These are phyloP conservation scores for Oryctolagus cuniculus DNA, from an alignment of 2,113 vertebrate species.

Conservation along the genomic window mOryCun1.1 NC_091434.1:115438001-115438500, in stretches of 20 bases:
- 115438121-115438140: background rate
- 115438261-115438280: background rate
- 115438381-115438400: background rate
- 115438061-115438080: background rate
- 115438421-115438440: background rate
- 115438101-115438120: background rate
- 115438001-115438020: background rate
- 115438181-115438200: background rate
- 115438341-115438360: background rate
- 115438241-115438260: background rate
- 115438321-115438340: background rate
- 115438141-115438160: background rate
- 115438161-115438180: background rate
- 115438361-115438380: background rate
- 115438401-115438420: background rate
- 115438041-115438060: background rate
- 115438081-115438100: background rate
- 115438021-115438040: background rate
- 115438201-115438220: background rate
- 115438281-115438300: background rate
- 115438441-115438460: background rate
- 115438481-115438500: background rate
- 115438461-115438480: background rate
- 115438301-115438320: background rate
- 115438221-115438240: background rate